Conservation (phyloP, 2,888 invertebrate genomes). For the Timandra comae region DNA sequence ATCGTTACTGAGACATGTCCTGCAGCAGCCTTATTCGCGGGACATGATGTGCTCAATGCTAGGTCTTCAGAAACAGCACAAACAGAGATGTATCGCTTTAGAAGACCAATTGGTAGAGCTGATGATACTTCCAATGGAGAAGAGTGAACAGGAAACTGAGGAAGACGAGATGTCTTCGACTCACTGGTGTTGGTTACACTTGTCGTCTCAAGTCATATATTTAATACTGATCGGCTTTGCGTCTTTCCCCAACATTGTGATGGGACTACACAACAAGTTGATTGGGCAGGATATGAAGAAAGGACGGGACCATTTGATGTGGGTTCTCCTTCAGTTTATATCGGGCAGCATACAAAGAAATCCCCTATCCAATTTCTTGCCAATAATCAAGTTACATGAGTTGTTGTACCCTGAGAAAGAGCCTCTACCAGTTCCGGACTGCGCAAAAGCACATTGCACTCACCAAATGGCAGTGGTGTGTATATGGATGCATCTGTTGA, state of each 20-base stretch:
- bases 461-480: conserved; percentile 96
- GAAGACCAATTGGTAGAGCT: conserved; percentile 96
- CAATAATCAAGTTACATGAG: conserved; percentile 93
- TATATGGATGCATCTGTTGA: conserved; percentile 97
- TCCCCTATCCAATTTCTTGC: conserved; percentile 90
- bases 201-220: conserved; percentile 96
- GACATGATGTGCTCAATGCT: conserved; percentile 98
- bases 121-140: conserved; percentile 94
- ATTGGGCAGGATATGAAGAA: conserved; percentile 88
- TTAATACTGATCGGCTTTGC: conserved; percentile 96
- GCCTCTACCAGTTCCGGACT: conserved; percentile 92
- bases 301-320: conserved; percentile 98
- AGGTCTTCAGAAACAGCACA: conserved; percentile 94
- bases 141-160: conserved; percentile 83
- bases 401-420: conserved; percentile 95
- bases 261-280: conserved; percentile 90
- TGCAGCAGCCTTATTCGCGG: conserved; percentile 96
- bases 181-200: conserved; percentile 93
- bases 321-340: conserved; percentile 97
- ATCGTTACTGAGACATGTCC: conserved; percentile 88
- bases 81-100: conserved; percentile 89
- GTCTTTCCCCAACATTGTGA: conserved; percentile 93
- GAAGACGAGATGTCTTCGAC: conserved; percentile 79
- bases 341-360: conserved; percentile 97
- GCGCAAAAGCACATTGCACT: conserved; percentile 88